Base-by-base conservation (phyloP, 2,888 invertebrate species). In the Drosophila barbarae region DNA sequence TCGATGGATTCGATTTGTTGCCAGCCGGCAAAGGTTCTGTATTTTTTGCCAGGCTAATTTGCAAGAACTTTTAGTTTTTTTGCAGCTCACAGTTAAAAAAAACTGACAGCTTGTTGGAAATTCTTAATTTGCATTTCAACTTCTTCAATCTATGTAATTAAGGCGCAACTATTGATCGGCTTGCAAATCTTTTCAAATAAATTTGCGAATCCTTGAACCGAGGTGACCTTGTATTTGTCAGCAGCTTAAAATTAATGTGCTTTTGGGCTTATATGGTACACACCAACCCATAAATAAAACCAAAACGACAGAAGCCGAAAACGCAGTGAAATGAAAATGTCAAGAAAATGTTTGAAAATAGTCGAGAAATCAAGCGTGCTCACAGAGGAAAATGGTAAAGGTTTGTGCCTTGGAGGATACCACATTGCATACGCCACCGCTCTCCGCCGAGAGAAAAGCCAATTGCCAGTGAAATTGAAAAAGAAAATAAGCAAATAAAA, bases 21-120 rank as follows among this genome's bases (percentile, higher is more conserved):
- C 18, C 18, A 18, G 18, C 18, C 50, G 61, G 63, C 72, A 64
- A 44, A 34, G 67, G 71, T 65, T 42, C 23, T 42, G 23, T 84
- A 84, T 83, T 81, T 80, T 71, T 21, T 39, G 9, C 30, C 39
- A 81, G 76, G 39, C 76, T 80, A 83, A 82, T 82, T 73, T 68
- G 34, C 18, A 26, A 52, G 51, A 15, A 2, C 3, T 51, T 55
- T 38, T 61, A 42, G 26, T 51, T 47, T 23, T 23, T 42, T 18
- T 39, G 39, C 51, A 53, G 49, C 52, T 51, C 53, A 54, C 53
- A 35, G 63, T 58, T 26, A 26, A 56, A 49, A 44, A 15, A 28
- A 28, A 10, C n/a, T 10, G 1, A 10, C 9, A n/a, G 2, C 8
- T 23, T 23, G 23, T 10, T 1, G 10, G 15, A 28, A 15, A 5